phyloP scores from a whole-genome alignment of 1,140 invertebrate genomes.

The Thaumetopoea pityocampa region DNA sequence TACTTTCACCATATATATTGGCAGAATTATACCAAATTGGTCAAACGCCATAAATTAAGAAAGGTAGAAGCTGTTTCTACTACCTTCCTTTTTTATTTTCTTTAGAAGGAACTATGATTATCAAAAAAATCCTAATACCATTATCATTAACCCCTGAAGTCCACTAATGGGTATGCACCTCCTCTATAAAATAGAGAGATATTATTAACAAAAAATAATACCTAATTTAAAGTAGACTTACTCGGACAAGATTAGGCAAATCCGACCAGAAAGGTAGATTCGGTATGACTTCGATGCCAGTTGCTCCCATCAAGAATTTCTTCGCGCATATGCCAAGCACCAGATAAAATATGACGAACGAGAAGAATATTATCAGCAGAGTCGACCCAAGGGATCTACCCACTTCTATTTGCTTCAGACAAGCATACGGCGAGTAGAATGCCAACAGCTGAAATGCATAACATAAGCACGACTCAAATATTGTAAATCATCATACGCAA shows the following conservation, averaged over 20 bases:
- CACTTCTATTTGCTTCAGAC: slow-evolving; percentile 42
- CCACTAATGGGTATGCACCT: no score
- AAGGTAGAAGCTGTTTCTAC: no score
- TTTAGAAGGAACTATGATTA: no score
- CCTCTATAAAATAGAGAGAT: slow-evolving; percentile 5
- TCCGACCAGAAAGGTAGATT: slow-evolving; percentile 77
- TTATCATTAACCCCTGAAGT: no score
- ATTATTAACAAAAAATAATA: slow-evolving; percentile 1
- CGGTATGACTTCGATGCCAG: slow-evolving; percentile 76
- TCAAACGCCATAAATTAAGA: no score
- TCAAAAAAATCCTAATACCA: no score
- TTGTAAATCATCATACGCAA: no score
- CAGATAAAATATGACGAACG: slow-evolving; percentile 60
- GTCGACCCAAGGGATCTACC: slow-evolving; percentile 64
- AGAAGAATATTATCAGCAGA: slow-evolving; percentile 67
- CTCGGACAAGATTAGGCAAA: slow-evolving; percentile 75
- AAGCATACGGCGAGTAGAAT: slow-evolving; percentile 62
- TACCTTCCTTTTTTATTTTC: no score
- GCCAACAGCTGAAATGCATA: slow-evolving; percentile 63
- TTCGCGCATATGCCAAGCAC: slow-evolving; percentile 71
- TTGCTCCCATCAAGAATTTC: slow-evolving; percentile 77
- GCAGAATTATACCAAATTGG: no score
- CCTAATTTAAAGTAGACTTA: slow-evolving; percentile 29
- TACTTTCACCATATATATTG: no score
- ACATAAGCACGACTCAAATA: no score